Evolutionary conservation across 2,888 invertebrate genomes (phyloP), one percentile per base, ranked within the genome.

Genomic region (Megastigmus dorsalis): DNA sequence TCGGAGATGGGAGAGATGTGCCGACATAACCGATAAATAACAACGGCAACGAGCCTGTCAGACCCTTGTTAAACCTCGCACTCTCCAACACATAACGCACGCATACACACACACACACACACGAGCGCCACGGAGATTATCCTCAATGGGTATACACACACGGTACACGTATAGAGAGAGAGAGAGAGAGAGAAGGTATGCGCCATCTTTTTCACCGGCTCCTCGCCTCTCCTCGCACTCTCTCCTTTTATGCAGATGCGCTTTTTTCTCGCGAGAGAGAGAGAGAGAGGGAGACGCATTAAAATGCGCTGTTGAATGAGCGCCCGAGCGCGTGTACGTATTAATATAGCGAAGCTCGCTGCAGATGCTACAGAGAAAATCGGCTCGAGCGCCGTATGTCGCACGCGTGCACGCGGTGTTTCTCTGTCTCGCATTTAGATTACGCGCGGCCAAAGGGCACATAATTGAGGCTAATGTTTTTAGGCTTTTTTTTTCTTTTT

Each of bases 21-120:
- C 83, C 84, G 85, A 85, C 86, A 86, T 86, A 86, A 86, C 86
- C 86, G 85, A 87, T 87, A 87, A 87, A 87, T 87, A 86, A 87
- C 86, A 86, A 85, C 86, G 84, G 86, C 86, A 86, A 86, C 86
- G 85, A 86, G 86, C 82, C 86, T 87, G 86, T 87, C 86, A 86
- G 86, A 86, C 86, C 86, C 86, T 86, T 86, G 86, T 87, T 86
- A 86, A 86, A 84, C 80, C 83, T 80, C 81, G 81, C 83, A 80
- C 83, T 76, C 76, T 55, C 36, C 15, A 18, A 13, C 57, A 33
- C 67, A 26, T 50, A 50, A 50, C 59, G 60, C 50, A 41, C 36
- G 13, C 30, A 3, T 20, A 13, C 30, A 7, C 28, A 3, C 28
- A 13, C 30, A 7, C 28, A 20, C 26, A 28, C 33, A 43, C 57